phyloP scores from a whole-genome alignment of 2,113 vertebrate genomes.

The Tyto alba region DNA sequence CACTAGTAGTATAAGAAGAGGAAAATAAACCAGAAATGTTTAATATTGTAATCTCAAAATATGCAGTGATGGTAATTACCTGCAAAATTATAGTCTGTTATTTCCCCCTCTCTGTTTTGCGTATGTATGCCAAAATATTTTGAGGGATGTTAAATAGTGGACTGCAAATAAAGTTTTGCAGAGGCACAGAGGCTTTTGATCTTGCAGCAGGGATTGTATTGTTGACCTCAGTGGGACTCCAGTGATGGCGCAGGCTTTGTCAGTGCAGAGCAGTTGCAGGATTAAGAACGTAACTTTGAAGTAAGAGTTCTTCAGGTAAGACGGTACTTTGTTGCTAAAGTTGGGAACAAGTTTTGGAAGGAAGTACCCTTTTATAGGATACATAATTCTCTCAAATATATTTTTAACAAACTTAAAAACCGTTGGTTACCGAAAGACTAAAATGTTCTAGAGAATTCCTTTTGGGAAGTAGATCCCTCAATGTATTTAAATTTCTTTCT shows the following conservation, averaged over 20 bases:
- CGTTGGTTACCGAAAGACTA: neutral
- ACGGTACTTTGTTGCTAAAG: neutral
- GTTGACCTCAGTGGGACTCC: neutral
- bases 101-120: neutral
- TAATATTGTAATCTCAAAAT: neutral
- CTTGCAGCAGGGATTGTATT: neutral
- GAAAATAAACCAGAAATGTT: neutral
- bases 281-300: neutral
- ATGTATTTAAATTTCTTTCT: neutral
- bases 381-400: neutral
- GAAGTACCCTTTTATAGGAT: neutral
- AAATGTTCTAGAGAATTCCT: neutral
- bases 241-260: neutral
- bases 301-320: neutral
- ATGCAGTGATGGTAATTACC: neutral
- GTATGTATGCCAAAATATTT: neutral
- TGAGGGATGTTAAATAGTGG: neutral
- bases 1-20: neutral
- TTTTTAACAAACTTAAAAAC: neutral
- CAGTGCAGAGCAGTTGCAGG: neutral
- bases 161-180: neutral
- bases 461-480: neutral
- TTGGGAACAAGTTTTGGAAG: neutral
- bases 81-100: neutral
- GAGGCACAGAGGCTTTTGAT: neutral